These are phyloP conservation scores for Macrotrachela quadricornifera DNA, from an alignment of 1,140 invertebrate genomes.

Conservation along the genomic window DNA sequence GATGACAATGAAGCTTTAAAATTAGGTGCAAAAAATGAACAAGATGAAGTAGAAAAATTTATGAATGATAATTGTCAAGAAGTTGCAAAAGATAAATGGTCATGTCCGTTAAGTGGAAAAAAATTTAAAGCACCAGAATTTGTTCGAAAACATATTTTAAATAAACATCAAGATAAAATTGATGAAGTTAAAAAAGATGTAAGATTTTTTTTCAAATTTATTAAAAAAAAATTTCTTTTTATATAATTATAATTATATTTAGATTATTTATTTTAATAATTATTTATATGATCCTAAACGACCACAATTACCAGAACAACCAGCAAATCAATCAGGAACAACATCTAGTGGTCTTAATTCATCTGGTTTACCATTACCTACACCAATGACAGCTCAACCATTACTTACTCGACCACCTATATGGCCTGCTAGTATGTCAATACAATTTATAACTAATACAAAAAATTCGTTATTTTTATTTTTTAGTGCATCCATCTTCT, in stretches of 20 bases:
- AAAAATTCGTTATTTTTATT: too few relatives aligned
- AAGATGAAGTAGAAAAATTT: constrained; percentile 8
- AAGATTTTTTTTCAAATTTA: constrained; percentile 4
- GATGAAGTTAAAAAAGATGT: constrained; percentile 86
- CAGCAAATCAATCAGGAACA: constrained; percentile 35
- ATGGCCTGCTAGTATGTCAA: too few relatives aligned
- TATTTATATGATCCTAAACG: constrained; percentile 82
- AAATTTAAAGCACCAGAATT: constrained; percentile 99
- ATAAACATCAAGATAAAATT: constrained; percentile 86
- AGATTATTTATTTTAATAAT: constrained; percentile 78
- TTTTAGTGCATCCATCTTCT: too few relatives aligned
- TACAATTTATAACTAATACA: too few relatives aligned
- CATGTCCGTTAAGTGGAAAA: constrained; percentile 91
- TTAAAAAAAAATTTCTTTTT: too few relatives aligned
- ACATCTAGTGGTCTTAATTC: too few relatives aligned
- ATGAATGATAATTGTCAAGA: constrained; percentile 48
- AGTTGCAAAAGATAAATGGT: constrained; percentile 85
- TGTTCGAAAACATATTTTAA: constrained; percentile 91
- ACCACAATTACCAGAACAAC: constrained; percentile 70
- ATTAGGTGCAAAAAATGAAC: constrained; percentile 1
- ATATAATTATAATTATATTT: too few relatives aligned
- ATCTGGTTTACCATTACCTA: too few relatives aligned
- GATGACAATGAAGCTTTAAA: not conserved
- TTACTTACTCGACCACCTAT: too few relatives aligned
- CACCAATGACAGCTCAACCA: too few relatives aligned